A percentile compares a stretch with the other conserved stretches of the same genome.
Evolutionary conservation across 2,888 invertebrate species (phyloP).

Genomic region (Plemyria rubiginata): DNA sequence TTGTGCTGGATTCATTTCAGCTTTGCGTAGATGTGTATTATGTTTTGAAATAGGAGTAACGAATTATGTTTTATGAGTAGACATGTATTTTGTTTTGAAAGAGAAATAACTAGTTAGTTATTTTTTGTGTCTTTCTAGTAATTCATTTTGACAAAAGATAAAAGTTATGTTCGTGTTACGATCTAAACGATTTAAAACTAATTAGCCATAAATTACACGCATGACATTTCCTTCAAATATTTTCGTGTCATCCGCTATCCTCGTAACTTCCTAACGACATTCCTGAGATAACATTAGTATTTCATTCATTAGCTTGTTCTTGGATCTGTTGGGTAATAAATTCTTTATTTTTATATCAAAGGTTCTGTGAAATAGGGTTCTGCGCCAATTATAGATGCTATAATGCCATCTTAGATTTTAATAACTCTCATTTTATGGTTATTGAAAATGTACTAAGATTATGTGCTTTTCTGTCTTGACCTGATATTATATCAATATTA

Average conservation of each 20-base stretch:
- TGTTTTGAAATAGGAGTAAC: too few species aligned
- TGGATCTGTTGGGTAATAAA: constrained; percentile 35
- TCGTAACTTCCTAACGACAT: constrained; percentile 41
- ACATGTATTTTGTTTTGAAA: not conserved
- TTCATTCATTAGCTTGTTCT: constrained; percentile 27
- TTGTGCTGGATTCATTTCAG: not conserved
- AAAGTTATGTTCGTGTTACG: constrained; percentile 21
- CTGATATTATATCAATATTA: not conserved
- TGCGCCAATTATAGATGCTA: not conserved
- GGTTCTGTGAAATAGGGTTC: not conserved
- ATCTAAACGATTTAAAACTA: constrained; percentile 38
- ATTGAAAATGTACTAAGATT: not conserved
- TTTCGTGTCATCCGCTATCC: constrained; percentile 40
- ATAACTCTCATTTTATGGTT: not conserved
- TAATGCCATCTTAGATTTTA: not conserved
- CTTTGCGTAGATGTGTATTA: not conserved
- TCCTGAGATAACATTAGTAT: constrained; percentile 36
- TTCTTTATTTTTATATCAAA: constrained; percentile 11
- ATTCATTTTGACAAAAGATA: constrained; percentile 13
- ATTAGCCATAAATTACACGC: constrained; percentile 38
- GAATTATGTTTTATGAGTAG: too few species aligned
- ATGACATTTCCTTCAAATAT: constrained; percentile 41
- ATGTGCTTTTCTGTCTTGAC: not conserved
- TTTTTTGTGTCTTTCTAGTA: not conserved
- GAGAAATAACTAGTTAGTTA: too few species aligned